Conservation (phyloP, 2,888 invertebrate genomes). For the Melinopterus prodromus region DNA sequence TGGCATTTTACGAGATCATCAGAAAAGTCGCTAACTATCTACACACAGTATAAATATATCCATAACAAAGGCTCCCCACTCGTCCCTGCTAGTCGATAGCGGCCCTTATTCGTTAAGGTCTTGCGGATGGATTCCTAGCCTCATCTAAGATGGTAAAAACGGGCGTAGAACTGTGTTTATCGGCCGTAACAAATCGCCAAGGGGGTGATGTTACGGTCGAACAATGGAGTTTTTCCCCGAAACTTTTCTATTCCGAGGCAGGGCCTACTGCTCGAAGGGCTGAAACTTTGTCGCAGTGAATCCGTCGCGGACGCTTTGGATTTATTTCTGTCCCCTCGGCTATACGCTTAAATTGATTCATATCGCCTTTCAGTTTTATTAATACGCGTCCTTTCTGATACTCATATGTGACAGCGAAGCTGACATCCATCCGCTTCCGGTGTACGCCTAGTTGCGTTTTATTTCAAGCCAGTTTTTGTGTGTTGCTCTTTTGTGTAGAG, state of each 20-base stretch:
- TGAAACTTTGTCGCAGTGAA: slow-evolving; percentile 48
- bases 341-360: slow-evolving; percentile 43
- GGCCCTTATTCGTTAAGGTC: slow-evolving; percentile 33
- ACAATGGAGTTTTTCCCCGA: slow-evolving; percentile 44
- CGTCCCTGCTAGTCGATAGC: slow-evolving; percentile 32
- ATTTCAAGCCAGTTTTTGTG: neutral
- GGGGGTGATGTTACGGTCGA: slow-evolving; percentile 51
- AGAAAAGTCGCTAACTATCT: slow-evolving; percentile 52
- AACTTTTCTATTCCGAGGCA: slow-evolving; percentile 40
- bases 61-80: slow-evolving; percentile 48
- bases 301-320: slow-evolving; percentile 41
- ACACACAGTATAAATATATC: slow-evolving; percentile 50
- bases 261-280: slow-evolving; percentile 41
- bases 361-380: slow-evolving; percentile 32
- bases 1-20: slow-evolving; percentile 45
- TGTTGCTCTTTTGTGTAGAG: neutral
- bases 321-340: slow-evolving; percentile 47
- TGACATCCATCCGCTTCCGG: slow-evolving; percentile 4
- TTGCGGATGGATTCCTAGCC: slow-evolving; percentile 30
- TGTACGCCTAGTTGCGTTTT: neutral
- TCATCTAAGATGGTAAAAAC: slow-evolving; percentile 53
- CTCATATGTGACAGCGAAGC: neutral
- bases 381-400: slow-evolving; percentile 22
- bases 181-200: slow-evolving; percentile 57
- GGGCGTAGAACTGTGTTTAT: slow-evolving; percentile 55